phyloP scores from a whole-genome alignment of 2,888 invertebrate genomes.

The Helobdella robusta region DNA sequence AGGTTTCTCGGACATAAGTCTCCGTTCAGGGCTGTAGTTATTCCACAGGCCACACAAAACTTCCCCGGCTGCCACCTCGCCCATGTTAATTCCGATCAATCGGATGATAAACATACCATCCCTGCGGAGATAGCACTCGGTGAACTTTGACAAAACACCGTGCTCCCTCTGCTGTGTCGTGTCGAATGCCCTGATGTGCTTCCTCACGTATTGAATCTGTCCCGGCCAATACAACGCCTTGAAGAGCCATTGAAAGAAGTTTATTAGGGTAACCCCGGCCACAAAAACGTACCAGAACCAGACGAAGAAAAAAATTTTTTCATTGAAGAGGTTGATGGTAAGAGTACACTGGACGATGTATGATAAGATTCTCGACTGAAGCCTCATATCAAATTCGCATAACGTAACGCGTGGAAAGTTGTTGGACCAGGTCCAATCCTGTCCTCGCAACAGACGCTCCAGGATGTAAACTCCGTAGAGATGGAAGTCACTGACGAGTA shows the following conservation, averaged over 20 bases:
- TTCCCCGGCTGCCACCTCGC: conserved; percentile 39
- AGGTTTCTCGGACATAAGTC: conserved; percentile 36
- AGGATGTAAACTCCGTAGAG: conserved; percentile 51
- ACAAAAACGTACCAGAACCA: conserved; percentile 40
- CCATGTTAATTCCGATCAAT: conserved; percentile 38
- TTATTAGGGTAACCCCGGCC: conserved; percentile 34
- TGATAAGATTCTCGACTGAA: conserved; percentile 36
- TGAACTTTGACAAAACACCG: conserved; percentile 37
- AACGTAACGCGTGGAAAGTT: conserved; percentile 48
- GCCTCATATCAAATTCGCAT: conserved; percentile 47
- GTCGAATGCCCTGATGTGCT: conserved; percentile 37
- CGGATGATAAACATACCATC: conserved; percentile 38
- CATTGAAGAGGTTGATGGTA: conserved; percentile 39
- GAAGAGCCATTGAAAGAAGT: conserved; percentile 37
- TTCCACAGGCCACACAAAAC: conserved; percentile 39
- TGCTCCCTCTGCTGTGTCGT: conserved; percentile 37
- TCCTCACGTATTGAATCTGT: conserved; percentile 37
- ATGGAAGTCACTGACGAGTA: conserved; percentile 50
- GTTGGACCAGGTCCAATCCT: conserved; percentile 45
- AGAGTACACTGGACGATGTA: conserved; percentile 40
- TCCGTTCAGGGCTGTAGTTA: conserved; percentile 38
- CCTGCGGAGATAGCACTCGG: conserved; percentile 38
- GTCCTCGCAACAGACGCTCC: conserved; percentile 48
- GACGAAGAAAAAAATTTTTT: conserved; percentile 39
- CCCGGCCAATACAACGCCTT: conserved; percentile 37